These are phyloP conservation scores for Bagarius yarrelli DNA, from an alignment of 2,113 vertebrate species.

Conservation along the genomic window DNA sequence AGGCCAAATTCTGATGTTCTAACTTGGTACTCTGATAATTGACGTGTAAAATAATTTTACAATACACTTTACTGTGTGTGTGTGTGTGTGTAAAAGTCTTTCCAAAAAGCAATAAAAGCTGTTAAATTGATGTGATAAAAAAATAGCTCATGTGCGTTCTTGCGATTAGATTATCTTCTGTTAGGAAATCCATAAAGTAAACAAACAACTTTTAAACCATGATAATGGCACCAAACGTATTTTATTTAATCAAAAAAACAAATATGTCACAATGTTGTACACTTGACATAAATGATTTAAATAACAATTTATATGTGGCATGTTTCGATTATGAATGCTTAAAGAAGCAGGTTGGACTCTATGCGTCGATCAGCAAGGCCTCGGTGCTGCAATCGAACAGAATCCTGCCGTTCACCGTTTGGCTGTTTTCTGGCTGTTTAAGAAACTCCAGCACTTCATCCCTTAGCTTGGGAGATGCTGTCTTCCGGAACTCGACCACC, in stretches of 20 bases:
- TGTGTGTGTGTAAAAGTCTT: neutral
- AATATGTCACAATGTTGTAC: slow-evolving; percentile 64
- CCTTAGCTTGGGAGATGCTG: slow-evolving; percentile 77
- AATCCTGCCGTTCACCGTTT: slow-evolving; percentile 73
- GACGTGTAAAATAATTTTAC: too few species aligned
- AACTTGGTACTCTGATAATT: too few species aligned
- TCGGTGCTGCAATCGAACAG: slow-evolving; percentile 82
- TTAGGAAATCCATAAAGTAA: neutral
- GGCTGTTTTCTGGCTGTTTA: slow-evolving; percentile 76
- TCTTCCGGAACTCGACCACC: slow-evolving; percentile 78
- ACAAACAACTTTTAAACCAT: neutral
- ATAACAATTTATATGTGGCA: neutral
- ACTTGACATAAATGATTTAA: slow-evolving; percentile 22
- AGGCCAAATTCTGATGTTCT: too few species aligned
- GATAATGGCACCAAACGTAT: neutral
- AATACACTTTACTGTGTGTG: neutral
- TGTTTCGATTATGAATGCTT: too few species aligned
- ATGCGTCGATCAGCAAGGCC: slow-evolving; percentile 74
- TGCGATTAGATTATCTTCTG: neutral
- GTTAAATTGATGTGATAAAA: neutral
- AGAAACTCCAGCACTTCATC: slow-evolving; percentile 74
- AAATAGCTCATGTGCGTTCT: neutral
- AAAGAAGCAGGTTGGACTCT: neutral
- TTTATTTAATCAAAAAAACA: neutral
- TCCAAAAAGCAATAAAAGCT: neutral